A percentile compares a stretch with the other conserved stretches of the same genome.
phyloP scores from a whole-genome alignment of 2,797 vertebrate genomes.

The Amazona ochrocephala region DNA sequence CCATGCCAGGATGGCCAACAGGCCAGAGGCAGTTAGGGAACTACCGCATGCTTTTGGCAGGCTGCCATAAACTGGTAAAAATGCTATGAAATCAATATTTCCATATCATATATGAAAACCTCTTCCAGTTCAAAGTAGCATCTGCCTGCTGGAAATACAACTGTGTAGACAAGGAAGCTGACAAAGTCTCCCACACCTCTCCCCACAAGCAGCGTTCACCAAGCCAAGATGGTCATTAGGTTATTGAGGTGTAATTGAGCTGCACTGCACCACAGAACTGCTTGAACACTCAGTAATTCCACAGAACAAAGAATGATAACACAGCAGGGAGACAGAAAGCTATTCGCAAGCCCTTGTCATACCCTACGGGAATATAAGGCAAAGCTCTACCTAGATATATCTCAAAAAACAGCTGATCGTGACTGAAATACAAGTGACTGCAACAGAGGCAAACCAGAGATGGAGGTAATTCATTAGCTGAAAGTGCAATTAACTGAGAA shows the following conservation, averaged over 20 bases:
- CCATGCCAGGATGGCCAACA: neutral
- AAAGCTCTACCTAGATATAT: neutral
- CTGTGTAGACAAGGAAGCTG: neutral
- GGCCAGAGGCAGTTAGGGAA: neutral
- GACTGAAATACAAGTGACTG: neutral
- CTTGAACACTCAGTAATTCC: neutral
- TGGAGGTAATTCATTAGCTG: neutral
- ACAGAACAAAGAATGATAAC: neutral
- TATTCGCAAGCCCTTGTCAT: neutral
- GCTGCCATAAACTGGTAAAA: neutral
- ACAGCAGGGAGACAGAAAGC: neutral
- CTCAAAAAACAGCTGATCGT: neutral
- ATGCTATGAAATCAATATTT: neutral
- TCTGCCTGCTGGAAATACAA: neutral
- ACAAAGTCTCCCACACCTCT: neutral
- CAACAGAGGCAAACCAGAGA: neutral
- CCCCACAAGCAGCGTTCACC: neutral
- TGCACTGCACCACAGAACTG: neutral
- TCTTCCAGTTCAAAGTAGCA: neutral
- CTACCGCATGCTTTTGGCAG: neutral
- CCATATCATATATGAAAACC: neutral
- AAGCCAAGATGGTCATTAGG: neutral
- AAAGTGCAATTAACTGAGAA: constrained; percentile 1
- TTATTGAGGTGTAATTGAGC: neutral
- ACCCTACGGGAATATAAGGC: neutral